Percentiles rank a stretch among this genome's conserved stretches.
phyloP scores from a whole-genome alignment of 2,113 vertebrate species.

The Empidonax alnorum region DNA sequence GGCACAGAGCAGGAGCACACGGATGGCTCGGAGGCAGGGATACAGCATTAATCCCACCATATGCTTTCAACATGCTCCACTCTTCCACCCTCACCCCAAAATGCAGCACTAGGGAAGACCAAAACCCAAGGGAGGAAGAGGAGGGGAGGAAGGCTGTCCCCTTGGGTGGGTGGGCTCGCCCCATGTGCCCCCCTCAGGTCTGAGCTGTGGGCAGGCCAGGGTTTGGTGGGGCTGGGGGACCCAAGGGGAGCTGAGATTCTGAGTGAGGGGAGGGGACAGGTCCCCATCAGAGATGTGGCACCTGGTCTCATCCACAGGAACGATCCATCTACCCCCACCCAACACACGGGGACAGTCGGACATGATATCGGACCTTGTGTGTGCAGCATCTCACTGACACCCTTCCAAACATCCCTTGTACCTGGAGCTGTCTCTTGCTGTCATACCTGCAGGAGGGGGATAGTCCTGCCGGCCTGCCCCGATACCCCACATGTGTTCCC shows the following conservation, averaged over 20 bases:
- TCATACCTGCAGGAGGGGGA: background rate
- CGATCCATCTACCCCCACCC: background rate
- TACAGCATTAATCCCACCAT: background rate
- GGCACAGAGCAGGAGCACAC: constrained; percentile 12
- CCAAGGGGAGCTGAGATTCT: no score
- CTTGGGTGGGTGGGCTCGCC: rapidly evolving
- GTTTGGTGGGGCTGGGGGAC: rapidly evolving
- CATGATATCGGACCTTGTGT: rapidly evolving
- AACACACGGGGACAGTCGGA: rapidly evolving
- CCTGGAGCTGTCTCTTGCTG: background rate
- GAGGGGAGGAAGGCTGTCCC: background rate
- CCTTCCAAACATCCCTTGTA: rapidly evolving
- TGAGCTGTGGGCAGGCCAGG: background rate
- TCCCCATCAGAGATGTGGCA: background rate
- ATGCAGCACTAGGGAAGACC: background rate
- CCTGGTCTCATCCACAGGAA: background rate
- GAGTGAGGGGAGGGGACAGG: background rate
- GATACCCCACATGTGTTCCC: rapidly evolving
- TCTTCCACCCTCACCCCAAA: background rate
- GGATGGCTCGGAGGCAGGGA: constrained; percentile 1
- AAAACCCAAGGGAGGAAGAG: background rate
- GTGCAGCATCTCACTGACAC: background rate
- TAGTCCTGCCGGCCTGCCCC: rapidly evolving
- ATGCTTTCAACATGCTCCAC: background rate
- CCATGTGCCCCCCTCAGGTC: rapidly evolving